Percentiles rank a stretch among this genome's conserved stretches.
These are phyloP conservation scores for Orius insidiosus DNA, from an alignment of 1,140 invertebrate species.

Conservation along the genomic window DNA sequence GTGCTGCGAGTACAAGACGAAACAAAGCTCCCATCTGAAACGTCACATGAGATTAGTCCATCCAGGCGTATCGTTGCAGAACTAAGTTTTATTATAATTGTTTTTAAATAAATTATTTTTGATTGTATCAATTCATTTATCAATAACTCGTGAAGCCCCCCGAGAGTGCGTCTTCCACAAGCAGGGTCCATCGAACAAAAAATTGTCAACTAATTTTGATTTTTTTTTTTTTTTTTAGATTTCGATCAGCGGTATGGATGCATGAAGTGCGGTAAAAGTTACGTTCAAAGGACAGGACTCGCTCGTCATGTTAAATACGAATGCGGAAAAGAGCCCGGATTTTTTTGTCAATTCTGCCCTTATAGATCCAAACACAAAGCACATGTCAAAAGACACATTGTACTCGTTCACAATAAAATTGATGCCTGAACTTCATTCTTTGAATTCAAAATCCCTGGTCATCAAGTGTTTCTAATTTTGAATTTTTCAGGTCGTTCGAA, in stretches of 20 bases:
- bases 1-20: slow-evolving; percentile 12
- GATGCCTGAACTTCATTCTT: neutral
- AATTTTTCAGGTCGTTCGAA: neutral
- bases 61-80: too few species aligned
- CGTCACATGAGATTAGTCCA: slow-evolving; percentile 9
- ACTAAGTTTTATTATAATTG: neutral
- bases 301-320: slow-evolving; percentile 28
- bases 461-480: neutral
- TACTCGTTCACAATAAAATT: neutral
- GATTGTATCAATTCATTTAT: neutral
- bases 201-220: neutral
- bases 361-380: slow-evolving; percentile 28
- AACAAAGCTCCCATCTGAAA: slow-evolving; percentile 12
- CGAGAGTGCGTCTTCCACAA: too few species aligned
- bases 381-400: slow-evolving; percentile 28
- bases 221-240: too few species aligned
- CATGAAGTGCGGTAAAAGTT: slow-evolving; percentile 3
- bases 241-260: slow-evolving; percentile 4
- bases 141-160: too few species aligned
- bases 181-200: too few species aligned
- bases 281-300: slow-evolving; percentile 24
- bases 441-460: too few species aligned
- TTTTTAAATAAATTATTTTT: slow-evolving; percentile 10
- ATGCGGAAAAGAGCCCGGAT: slow-evolving; percentile 26
- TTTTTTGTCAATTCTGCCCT: slow-evolving; percentile 28